phyloP scores from a whole-genome alignment of 2,888 invertebrate species.

The Epinotia nisella region DNA sequence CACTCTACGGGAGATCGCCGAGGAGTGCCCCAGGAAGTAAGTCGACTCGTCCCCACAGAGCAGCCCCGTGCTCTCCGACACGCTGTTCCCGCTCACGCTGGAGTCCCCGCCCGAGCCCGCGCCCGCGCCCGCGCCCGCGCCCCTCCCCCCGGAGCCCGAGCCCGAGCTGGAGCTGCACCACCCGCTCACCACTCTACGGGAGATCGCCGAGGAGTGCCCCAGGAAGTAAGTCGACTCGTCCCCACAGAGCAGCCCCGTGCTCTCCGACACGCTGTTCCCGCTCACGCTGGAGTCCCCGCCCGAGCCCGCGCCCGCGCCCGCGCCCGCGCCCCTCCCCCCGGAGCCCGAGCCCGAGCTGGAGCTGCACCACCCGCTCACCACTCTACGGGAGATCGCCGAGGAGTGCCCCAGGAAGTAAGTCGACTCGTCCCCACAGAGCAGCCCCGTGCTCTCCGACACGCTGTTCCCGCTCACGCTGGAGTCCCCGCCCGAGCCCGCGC shows the following conservation, averaged over 20 bases:
- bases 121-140: constrained; percentile 56
- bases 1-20: too few relatives aligned
- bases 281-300: constrained; percentile 86
- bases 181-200: constrained; percentile 66
- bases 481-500: constrained; percentile 67
- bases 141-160: constrained; percentile 52
- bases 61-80: constrained; percentile 74
- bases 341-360: constrained; percentile 60
- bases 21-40: too few relatives aligned
- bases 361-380: constrained; percentile 72
- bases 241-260: constrained; percentile 65
- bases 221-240: constrained; percentile 45
- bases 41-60: constrained; percentile 61
- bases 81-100: constrained; percentile 88
- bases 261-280: constrained; percentile 86
- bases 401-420: constrained; percentile 52
- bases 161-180: constrained; percentile 76
- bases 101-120: constrained; percentile 80
- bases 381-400: constrained; percentile 73
- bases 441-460: constrained; percentile 69
- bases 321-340: constrained; percentile 57
- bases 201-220: constrained; percentile 68
- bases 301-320: constrained; percentile 58
- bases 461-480: constrained; percentile 89
- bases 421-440: constrained; percentile 41